A percentile compares a stretch with the other conserved stretches of the same genome.
phyloP scores from a whole-genome alignment of 30 jellyfish, hydroid and myxozoan species.

The Rhopilema esculentum region DNA sequence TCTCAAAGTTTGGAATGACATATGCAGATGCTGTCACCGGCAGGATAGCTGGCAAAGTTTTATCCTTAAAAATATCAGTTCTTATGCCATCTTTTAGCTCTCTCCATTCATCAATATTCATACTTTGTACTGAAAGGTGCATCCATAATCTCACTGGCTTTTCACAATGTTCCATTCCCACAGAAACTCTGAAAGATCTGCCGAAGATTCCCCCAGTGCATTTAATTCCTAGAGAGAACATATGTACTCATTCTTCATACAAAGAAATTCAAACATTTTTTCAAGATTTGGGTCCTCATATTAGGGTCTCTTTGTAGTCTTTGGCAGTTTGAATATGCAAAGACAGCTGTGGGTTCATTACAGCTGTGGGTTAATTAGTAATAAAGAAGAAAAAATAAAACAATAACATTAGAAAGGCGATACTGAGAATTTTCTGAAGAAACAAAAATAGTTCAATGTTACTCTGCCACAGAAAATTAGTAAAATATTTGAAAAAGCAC shows the following conservation, averaged over 20 bases:
- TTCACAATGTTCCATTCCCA: slow-evolving; percentile 26
- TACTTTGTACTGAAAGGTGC: neutral
- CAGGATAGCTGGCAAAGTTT: neutral
- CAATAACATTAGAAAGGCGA: no score
- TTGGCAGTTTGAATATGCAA: no score
- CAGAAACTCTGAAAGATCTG: neutral
- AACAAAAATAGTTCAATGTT: no score
- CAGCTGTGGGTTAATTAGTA: no score
- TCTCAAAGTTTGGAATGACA: neutral
- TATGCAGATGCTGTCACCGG: neutral
- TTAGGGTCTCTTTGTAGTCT: no score
- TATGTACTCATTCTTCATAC: no score
- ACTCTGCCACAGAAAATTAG: no score
- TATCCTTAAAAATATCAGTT: slow-evolving; percentile 2
- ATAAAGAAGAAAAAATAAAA: no score
- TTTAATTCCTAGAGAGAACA: no score
- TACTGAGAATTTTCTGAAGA: no score
- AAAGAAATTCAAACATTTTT: neutral
- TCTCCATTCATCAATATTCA: slow-evolving; percentile 19
- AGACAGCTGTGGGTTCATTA: no score
- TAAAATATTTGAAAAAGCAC: no score
- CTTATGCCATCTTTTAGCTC: slow-evolving; percentile 1
- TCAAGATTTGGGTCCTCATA: neutral
- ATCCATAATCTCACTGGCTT: slow-evolving; percentile 11
- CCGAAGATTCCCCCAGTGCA: neutral